Conservation (phyloP, 1,140 invertebrate genomes). For the Camponotus pennsylvanicus region DNA sequence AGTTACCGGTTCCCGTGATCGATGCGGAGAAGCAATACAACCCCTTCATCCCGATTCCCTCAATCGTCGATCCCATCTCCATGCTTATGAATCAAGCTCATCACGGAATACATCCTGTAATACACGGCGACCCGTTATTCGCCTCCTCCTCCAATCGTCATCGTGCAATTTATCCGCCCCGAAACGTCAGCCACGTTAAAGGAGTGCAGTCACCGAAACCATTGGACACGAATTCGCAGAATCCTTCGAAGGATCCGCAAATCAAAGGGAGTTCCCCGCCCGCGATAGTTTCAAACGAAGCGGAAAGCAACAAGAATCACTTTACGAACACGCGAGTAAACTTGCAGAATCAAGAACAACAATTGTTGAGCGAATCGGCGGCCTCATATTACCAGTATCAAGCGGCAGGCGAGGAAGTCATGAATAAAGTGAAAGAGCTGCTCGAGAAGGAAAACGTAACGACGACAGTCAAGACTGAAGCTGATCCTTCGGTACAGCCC, state of each 20-base stretch:
- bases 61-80: not conserved
- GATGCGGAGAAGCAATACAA: conserved; percentile 5
- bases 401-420: not conserved
- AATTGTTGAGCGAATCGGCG: not conserved
- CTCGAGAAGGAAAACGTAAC: not conserved
- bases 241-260: not conserved
- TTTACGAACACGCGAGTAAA: not conserved
- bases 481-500: not conserved
- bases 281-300: not conserved
- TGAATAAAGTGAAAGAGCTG: conserved; percentile 9
- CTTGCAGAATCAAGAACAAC: not conserved
- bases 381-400: not conserved
- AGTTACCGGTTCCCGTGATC: conserved; percentile 7
- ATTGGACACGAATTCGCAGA: not conserved
- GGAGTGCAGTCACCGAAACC: not conserved
- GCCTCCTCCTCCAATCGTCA: not conserved
- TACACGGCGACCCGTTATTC: not conserved
- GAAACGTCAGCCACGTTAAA: conserved; percentile 1
- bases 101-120: not conserved
- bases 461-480: not conserved
- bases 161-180: not conserved
- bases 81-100: not conserved
- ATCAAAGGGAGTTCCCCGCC: not conserved
- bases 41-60: not conserved
- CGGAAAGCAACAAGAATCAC: not conserved